phyloP scores from a whole-genome alignment of 2,797 vertebrate genomes.

The Halcyon leucocephala region DNA sequence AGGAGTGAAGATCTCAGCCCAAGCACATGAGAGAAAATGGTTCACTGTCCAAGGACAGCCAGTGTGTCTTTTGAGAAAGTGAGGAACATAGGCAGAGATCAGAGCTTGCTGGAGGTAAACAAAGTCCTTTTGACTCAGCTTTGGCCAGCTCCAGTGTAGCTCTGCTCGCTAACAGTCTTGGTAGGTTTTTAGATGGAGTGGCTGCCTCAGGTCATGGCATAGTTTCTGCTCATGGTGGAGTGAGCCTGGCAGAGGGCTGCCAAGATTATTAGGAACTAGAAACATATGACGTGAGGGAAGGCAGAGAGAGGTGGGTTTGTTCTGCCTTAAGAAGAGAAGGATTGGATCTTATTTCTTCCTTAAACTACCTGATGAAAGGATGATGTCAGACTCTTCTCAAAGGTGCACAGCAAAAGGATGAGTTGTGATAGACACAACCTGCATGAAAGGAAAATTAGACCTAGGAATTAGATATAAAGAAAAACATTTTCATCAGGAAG shows the following conservation, averaged over 20 bases:
- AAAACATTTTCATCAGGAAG: neutral
- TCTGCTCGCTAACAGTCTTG: neutral
- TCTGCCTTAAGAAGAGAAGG: neutral
- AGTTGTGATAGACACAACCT: neutral
- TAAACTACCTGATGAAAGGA: neutral
- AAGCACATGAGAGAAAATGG: neutral
- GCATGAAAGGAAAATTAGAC: neutral
- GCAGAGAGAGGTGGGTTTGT: neutral
- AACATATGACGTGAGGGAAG: neutral
- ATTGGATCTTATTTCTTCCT: neutral
- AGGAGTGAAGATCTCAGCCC: neutral
- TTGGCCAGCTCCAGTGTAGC: neutral
- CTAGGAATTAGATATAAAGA: neutral
- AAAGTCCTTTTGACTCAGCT: neutral
- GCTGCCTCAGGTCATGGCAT: neutral
- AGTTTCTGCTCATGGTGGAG: neutral
- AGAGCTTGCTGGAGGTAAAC: neutral
- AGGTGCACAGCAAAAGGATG: neutral
- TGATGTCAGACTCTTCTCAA: neutral
- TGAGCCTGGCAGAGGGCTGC: neutral
- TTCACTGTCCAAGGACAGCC: neutral
- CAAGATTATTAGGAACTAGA: neutral
- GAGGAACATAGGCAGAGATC: neutral
- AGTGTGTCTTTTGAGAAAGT: neutral
- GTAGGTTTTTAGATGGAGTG: neutral